Conservation (phyloP, 2,113 vertebrate genomes). For the Casuarius casuarius region DNA sequence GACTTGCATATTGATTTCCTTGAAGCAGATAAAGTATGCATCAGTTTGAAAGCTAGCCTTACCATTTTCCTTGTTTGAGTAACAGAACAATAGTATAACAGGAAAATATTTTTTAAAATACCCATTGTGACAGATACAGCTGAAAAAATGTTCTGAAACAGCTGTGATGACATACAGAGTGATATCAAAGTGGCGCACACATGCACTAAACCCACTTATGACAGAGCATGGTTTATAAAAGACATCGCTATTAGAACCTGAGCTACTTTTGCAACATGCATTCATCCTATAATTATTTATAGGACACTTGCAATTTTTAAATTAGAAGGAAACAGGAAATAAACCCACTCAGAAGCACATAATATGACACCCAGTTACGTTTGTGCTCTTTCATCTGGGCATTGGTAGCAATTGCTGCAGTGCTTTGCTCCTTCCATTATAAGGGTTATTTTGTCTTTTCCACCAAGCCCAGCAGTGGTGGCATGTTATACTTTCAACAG, state of each 20-base stretch:
- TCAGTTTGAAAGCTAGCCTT: not conserved
- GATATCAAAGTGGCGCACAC: not conserved
- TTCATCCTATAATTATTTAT: not conserved
- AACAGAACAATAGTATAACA: not conserved
- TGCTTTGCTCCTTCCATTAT: fast-evolving
- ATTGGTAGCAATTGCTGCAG: not conserved
- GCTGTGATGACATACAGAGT: not conserved
- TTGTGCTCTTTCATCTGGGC: not conserved
- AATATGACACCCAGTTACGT: not conserved
- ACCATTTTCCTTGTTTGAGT: not conserved
- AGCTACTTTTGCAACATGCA: not conserved
- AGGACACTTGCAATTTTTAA: not conserved
- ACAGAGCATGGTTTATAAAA: not conserved
- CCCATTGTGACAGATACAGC: not conserved
- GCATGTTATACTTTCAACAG: not conserved
- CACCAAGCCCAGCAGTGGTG: not conserved
- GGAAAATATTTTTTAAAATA: not conserved
- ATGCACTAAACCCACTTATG: not conserved
- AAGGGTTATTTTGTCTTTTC: not conserved
- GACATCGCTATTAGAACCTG: not conserved
- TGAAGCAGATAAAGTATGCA: not conserved
- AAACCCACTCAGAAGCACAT: not conserved
- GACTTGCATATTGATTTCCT: slow-evolving; percentile 36
- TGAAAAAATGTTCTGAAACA: slow-evolving; percentile 10
- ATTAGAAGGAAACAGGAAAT: not conserved